Conservation (phyloP, 1,140 invertebrate species). For the Anastrepha ludens region DNA sequence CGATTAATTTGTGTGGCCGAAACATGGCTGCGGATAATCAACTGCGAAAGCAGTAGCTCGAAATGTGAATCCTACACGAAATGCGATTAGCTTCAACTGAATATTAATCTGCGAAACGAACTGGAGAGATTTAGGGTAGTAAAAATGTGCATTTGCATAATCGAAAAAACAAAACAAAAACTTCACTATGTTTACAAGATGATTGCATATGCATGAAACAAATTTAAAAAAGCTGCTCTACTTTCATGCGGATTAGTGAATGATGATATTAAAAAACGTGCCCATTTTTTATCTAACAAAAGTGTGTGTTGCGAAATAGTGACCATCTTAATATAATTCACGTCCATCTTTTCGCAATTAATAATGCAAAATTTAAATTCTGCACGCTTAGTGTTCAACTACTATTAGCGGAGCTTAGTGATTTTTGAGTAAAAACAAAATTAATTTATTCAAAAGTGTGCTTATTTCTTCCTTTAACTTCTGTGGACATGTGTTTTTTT, state of each 20-base stretch:
- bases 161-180: neutral
- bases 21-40: neutral
- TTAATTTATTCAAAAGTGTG: slow-evolving; percentile 19
- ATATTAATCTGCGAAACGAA: slow-evolving; percentile 2
- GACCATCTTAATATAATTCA: too few species aligned
- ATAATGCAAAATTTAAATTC: neutral
- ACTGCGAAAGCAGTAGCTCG: neutral
- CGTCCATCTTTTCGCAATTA: too few species aligned
- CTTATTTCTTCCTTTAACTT: neutral
- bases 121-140: neutral
- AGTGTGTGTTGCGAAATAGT: too few species aligned
- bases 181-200: too few species aligned
- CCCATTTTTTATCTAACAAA: too few species aligned
- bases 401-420: neutral
- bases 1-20: neutral
- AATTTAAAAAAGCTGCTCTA: neutral
- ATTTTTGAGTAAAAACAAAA: neutral
- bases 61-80: neutral
- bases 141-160: slow-evolving; percentile 6
- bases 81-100: neutral
- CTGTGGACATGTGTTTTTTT: neutral
- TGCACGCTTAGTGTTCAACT: neutral
- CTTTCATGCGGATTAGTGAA: slow-evolving; percentile 13
- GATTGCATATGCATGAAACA: slow-evolving; percentile 5
- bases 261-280: neutral